Evolutionary conservation across 1,140 invertebrate genomes (phyloP), one percentile per base, ranked within the genome.

Genomic region (Chironomus tepperi): DNA sequence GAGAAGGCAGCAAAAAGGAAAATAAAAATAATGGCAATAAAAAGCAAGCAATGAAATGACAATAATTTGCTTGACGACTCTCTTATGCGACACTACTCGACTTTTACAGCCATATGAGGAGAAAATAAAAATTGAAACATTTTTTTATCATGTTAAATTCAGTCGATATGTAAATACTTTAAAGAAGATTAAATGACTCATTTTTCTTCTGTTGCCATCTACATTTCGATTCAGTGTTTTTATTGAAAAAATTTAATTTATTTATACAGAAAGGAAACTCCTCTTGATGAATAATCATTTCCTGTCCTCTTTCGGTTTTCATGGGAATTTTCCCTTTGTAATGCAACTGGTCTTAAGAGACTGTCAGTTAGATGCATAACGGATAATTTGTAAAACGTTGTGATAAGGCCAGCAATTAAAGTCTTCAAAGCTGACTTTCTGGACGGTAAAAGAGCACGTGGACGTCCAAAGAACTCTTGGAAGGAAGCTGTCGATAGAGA

Each of bases 1-100:
- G 47, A 57, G 47, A 57, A 15, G 3, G 7, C 9, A 47, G 43
- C 43, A 47, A 47, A 47, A 47, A 47, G 24, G 24, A 34, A 34
- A 34, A 47, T 47, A 47, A 47, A 15, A 57, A 12, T n/a, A 57
- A 57, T 12, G 47, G 47, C 47, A 57, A 57, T 57, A 57, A 57
- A 34, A 57, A 57, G 47, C 47, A 57, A 57, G 47, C 47, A 70
- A 19, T 19, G 65, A 70, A 70, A 70, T 70, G 19, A 70, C 65
- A 70, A 70, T 70, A 70, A 19, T 70, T 70, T 70, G 18, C 18
- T 70, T 70, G 65, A 70, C 65, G 65, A 70, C 65, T 70, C 65
- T 70, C 18, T 70, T 70, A 19, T 21, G 65, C 65, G 65, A 57
- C 19, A 70, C 65, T 21, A 70, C 65, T 70, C 65, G 65, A 70